Evolutionary conservation across 2,888 invertebrate species (phyloP).

Genomic region (Agriopis leucophaearia): DNA sequence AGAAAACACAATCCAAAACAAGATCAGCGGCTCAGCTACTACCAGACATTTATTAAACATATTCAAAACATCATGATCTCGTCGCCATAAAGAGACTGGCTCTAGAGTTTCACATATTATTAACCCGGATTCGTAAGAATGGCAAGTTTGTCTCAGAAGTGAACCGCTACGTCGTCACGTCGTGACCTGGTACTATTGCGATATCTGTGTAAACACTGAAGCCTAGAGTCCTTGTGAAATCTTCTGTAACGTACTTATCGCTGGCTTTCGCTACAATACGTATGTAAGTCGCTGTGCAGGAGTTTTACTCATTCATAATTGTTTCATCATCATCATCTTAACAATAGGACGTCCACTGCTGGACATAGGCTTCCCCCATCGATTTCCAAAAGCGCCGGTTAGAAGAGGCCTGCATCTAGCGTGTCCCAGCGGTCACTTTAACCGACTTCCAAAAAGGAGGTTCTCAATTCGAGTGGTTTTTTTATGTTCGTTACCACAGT

Average conservation of each 20-base stretch:
- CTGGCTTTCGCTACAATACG: neutral
- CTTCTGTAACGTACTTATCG: neutral
- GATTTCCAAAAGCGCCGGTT: no score
- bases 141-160: conserved; percentile 6
- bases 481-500: no score
- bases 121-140: conserved; percentile 22
- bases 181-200: conserved; percentile 1
- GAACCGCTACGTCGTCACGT: neutral
- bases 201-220: conserved; percentile 2
- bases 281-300: neutral
- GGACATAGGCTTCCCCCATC: no score
- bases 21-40: neutral
- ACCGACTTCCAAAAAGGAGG: no score
- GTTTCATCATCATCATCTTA: no score
- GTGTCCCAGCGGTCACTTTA: no score
- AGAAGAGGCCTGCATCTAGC: no score
- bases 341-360: no score
- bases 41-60: conserved; percentile 7
- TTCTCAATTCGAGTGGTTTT: no score
- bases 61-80: conserved; percentile 11
- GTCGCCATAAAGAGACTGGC: conserved; percentile 13
- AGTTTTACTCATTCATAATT: no score
- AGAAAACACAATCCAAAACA: neutral
- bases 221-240: neutral
- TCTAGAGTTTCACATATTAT: conserved; percentile 24